Percentiles rank a stretch among this genome's conserved stretches.
These are phyloP conservation scores for Caenorhabditis zanzibari DNA, from an alignment of 2,888 invertebrate genomes.

Conservation along the genomic window DNA sequence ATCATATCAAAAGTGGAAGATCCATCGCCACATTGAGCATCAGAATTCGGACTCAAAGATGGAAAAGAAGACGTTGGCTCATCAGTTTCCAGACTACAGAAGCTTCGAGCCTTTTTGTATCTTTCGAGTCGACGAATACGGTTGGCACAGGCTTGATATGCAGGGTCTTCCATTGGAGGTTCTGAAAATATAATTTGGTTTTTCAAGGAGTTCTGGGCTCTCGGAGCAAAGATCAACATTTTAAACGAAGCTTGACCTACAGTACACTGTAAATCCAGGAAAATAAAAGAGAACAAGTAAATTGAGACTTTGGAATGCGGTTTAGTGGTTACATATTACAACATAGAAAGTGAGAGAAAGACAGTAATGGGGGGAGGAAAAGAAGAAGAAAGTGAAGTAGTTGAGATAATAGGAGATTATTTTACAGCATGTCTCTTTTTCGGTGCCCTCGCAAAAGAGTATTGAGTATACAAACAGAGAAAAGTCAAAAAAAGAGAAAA, in stretches of 20 bases:
- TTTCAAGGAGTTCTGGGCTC: background rate
- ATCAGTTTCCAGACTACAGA: slow-evolving; percentile 78
- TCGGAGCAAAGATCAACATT: background rate
- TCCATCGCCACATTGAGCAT: slow-evolving; percentile 22
- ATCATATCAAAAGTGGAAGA: slow-evolving; percentile 74
- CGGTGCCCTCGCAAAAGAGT: slow-evolving; percentile 8
- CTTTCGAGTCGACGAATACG: slow-evolving; percentile 80
- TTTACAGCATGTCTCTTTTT: slow-evolving; percentile 57
- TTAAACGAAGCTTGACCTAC: background rate
- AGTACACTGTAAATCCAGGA: slow-evolving; percentile 31
- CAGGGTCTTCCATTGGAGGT: slow-evolving; percentile 72
- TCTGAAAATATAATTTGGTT: background rate
- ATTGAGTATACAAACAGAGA: slow-evolving; percentile 57
- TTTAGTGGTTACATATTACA: slow-evolving; percentile 63
- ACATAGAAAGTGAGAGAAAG: slow-evolving; percentile 55
- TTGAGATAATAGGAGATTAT: slow-evolving; percentile 63
- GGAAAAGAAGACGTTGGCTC: slow-evolving; percentile 46
- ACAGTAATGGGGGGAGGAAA: slow-evolving; percentile 22
- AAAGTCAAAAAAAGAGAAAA: slow-evolving; percentile 28
- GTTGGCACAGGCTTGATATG: slow-evolving; percentile 79
- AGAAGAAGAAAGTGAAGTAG: slow-evolving; percentile 54
- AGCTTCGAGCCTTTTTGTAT: slow-evolving; percentile 81
- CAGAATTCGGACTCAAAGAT: slow-evolving; percentile 37
- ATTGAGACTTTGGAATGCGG: slow-evolving; percentile 45
- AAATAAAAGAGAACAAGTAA: slow-evolving; percentile 34